Evolutionary conservation across 2,797 vertebrate species (phyloP), one percentile per base, ranked within the genome.

Genomic region (Premnoplex brunnescens): DNA sequence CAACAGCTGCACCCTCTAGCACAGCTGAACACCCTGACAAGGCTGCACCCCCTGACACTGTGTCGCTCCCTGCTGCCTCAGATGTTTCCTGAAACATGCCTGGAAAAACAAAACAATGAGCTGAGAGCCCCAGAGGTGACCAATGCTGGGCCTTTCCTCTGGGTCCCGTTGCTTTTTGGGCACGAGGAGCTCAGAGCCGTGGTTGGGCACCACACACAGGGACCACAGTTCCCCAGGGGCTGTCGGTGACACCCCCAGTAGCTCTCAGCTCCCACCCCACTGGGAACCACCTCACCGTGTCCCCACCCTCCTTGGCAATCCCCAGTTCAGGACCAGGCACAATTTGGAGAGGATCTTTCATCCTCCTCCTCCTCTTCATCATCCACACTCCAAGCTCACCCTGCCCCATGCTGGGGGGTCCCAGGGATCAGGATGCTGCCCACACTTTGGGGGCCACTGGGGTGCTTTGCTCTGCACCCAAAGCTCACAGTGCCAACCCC

Each of bases 321-420:
- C 17, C 60, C 10, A 4, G 2, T 44, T 23, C 52, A 4, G 69
- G 54, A 14, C 20, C 34, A 2, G 37, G 43, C 10, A 2, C 32
- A 7, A 18, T 37, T 34, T 4, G 16, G 11, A 37, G 81, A 44
- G 58, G 28, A 39, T 52, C 64, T 51, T 41, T 13, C 26, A 37
- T 32, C 44, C 20, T 41, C 48, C 14, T 64, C n/a, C 34, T 58
- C 36, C 41, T 68, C 37, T 4, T 43, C 55, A 3, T 41, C 7
- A 1, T 5, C 7, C 19, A 2, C 58, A 1, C 52, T 22, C 81
- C 0, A 1, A 32, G 39, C 60, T 66, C 8, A 0, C 34, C 28
- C 37, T 73, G 59, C 43, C 55, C 51, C 3, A 2, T 3, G 0
- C 7, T 2, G 63, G 11, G 22, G 54, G 9, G 6, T 12, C 59